phyloP scores from a whole-genome alignment of 2,113 vertebrate genomes.

The Sclerurus mexicanus region DNA sequence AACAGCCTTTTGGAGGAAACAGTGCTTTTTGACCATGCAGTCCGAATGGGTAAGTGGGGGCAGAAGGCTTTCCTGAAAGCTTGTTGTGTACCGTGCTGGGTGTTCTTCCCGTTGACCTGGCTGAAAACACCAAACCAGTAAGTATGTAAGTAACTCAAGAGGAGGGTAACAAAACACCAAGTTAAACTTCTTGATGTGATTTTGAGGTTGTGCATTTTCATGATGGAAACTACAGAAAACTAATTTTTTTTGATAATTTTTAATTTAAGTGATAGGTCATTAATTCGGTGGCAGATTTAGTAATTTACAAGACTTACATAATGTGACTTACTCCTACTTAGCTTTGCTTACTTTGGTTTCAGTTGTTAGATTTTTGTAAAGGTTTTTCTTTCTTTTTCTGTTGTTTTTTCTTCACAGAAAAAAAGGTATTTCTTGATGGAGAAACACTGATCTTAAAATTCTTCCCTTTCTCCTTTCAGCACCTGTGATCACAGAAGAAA shows the following conservation, averaged over 20 bases:
- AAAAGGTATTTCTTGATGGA: neutral
- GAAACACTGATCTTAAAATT: neutral
- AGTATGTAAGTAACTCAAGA: neutral
- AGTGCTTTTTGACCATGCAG: slow-evolving; percentile 86
- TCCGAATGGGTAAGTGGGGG: slow-evolving; percentile 79
- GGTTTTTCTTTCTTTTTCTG: neutral
- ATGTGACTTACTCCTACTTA: neutral
- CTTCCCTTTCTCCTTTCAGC: slow-evolving; percentile 70
- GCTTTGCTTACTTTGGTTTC: neutral
- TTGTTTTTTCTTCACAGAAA: neutral
- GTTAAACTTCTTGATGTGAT: neutral
- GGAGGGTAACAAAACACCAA: neutral
- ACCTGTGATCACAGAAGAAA: slow-evolving; percentile 93
- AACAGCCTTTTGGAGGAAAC: slow-evolving; percentile 95
- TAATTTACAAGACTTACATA: neutral
- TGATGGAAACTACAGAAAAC: neutral
- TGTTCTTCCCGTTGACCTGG: neutral
- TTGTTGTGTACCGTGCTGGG: rapidly evolving
- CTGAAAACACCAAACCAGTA: neutral
- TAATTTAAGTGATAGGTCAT: neutral
- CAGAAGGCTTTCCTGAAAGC: neutral
- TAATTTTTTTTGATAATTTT: neutral
- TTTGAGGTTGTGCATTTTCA: neutral
- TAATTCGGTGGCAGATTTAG: neutral
- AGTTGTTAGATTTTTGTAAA: neutral